A percentile compares a stretch with the other conserved stretches of the same genome.
These are phyloP conservation scores for Lepeophtheirus salmonis DNA, from an alignment of 1,140 invertebrate genomes.

Conservation along the genomic window DNA sequence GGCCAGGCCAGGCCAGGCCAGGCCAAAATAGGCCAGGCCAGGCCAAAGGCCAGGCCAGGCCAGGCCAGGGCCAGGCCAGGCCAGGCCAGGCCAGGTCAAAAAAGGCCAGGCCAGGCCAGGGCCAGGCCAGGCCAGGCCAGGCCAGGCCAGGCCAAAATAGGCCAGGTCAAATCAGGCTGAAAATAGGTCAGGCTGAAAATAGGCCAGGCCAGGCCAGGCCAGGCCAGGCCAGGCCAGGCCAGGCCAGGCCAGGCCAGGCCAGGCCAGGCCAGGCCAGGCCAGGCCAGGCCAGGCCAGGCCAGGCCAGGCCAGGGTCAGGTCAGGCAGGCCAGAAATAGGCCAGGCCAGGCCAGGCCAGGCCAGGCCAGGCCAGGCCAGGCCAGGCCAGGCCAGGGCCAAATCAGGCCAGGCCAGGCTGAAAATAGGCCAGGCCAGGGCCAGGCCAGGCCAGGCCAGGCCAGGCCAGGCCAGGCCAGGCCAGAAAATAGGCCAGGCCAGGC, in stretches of 20 bases:
- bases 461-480: slow-evolving; percentile 23
- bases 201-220: slow-evolving; percentile 22
- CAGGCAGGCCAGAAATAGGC: slow-evolving; percentile 22
- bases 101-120: slow-evolving; percentile 22
- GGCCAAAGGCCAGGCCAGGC: slow-evolving; percentile 21
- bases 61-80: slow-evolving; percentile 21
- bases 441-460: slow-evolving; percentile 23
- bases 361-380: slow-evolving; percentile 21
- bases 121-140: slow-evolving; percentile 22
- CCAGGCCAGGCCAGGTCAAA: slow-evolving; percentile 21
- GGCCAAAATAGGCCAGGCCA: slow-evolving; percentile 21
- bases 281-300: slow-evolving; percentile 21
- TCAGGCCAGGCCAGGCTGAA: slow-evolving; percentile 22
- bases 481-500: slow-evolving; percentile 22
- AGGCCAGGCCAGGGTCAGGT: slow-evolving; percentile 22
- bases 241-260: slow-evolving; percentile 17
- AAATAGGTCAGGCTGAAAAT: slow-evolving; percentile 18
- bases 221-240: slow-evolving; percentile 20
- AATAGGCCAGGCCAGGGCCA: slow-evolving; percentile 21
- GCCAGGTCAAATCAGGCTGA: slow-evolving; percentile 22
- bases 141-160: slow-evolving; percentile 21
- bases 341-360: slow-evolving; percentile 23
- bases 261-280: slow-evolving; percentile 20
- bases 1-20: slow-evolving; percentile 20
- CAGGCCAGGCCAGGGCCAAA: slow-evolving; percentile 23